Conservation (phyloP, 2,113 vertebrate genomes). For the Nanger granti region DNA sequence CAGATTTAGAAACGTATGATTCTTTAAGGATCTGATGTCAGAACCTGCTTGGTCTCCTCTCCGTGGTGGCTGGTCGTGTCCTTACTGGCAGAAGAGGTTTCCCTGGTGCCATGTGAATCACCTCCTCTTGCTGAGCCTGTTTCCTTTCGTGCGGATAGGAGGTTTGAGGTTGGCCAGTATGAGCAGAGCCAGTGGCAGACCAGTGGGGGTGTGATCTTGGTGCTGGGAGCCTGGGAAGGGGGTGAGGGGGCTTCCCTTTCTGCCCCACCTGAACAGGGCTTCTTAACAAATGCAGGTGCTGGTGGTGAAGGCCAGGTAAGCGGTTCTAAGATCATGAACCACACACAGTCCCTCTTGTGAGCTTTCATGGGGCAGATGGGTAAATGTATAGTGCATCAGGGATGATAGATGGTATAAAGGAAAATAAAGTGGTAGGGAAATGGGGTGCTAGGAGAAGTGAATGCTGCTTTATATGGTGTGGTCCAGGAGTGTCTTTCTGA, state of each 20-base stretch:
- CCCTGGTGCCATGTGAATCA: fast-evolving
- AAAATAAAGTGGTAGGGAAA: not conserved
- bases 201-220: not conserved
- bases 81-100: not conserved
- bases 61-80: not conserved
- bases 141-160: not conserved
- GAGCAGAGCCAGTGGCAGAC: not conserved
- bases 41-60: not conserved
- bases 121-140: not conserved
- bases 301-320: not conserved
- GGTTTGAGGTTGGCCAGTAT: not conserved
- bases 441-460: not conserved
- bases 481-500: not conserved
- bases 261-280: not conserved
- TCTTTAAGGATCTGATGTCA: not conserved
- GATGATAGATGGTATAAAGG: not conserved
- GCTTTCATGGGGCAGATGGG: too few relatives aligned
- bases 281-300: not conserved
- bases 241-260: not conserved
- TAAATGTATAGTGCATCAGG: not conserved
- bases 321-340: not conserved
- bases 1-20: not conserved
- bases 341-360: fast-evolving
- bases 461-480: not conserved
- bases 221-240: not conserved